phyloP scores from a whole-genome alignment of 2,113 vertebrate genomes.

The Anarhynchus alexandrinus region DNA sequence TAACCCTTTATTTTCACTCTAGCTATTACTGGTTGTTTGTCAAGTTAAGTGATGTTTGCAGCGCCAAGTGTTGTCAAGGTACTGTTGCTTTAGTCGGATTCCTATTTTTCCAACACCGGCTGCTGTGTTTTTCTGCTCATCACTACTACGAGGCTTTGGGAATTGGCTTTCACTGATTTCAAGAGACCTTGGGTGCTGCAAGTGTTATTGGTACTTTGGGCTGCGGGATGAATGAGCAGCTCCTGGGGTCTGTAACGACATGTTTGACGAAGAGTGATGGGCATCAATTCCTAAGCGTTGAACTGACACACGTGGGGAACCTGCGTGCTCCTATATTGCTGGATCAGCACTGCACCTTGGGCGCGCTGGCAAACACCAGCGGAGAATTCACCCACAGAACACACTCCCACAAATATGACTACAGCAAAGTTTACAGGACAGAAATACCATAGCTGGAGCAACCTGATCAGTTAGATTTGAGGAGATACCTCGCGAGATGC shows the following conservation, averaged over 20 bases:
- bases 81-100: slow-evolving; percentile 54
- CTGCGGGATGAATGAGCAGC: background rate
- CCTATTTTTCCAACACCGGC: background rate
- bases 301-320: accelerated
- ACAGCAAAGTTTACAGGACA: background rate
- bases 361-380: accelerated
- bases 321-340: background rate
- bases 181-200: background rate
- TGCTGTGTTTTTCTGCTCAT: slow-evolving; percentile 30
- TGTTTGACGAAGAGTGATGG: background rate
- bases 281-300: background rate
- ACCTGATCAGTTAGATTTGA: background rate
- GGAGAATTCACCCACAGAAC: background rate
- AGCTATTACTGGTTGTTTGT: slow-evolving; percentile 73
- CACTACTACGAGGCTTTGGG: background rate
- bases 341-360: background rate
- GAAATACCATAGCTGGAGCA: background rate
- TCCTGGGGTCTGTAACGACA: background rate
- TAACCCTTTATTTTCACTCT: slow-evolving; percentile 70
- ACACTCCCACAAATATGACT: background rate
- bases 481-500: background rate
- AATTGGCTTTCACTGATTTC: background rate
- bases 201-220: background rate
- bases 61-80: slow-evolving; percentile 69
- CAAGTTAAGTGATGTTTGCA: slow-evolving; percentile 78